Percentiles rank a stretch among this genome's conserved stretches.
Evolutionary conservation across 2,113 vertebrate species (phyloP).

Genomic region (Willisornis vidua): DNA sequence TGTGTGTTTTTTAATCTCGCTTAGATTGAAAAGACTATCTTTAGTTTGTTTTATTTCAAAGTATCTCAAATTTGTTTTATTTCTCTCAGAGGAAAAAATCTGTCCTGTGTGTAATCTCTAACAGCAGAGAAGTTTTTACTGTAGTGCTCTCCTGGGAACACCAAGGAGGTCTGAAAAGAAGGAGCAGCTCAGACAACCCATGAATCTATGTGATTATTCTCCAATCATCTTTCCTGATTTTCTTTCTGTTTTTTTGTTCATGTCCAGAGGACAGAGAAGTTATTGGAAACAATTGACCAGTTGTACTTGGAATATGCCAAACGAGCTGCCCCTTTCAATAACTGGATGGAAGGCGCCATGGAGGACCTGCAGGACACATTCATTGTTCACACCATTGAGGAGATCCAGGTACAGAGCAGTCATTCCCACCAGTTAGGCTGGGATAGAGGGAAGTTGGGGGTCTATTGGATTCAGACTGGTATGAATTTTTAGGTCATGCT

Average conservation of each 20-base stretch:
- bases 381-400: slow-evolving; percentile 97
- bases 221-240: neutral
- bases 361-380: slow-evolving; percentile 98
- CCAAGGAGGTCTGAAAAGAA: neutral
- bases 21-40: neutral
- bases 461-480: neutral
- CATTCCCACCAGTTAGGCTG: neutral
- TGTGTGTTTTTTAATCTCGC: neutral
- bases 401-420: slow-evolving; percentile 87
- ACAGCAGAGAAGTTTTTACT: neutral
- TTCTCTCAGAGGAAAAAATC: neutral
- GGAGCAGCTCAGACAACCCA: neutral
- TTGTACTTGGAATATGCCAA: slow-evolving; percentile 97
- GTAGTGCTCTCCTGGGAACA: neutral
- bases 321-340: slow-evolving; percentile 97
- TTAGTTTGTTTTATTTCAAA: neutral
- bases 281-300: slow-evolving; percentile 97
- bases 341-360: slow-evolving; percentile 99
- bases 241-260: neutral
- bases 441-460: neutral
- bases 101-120: neutral
- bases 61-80: neutral
- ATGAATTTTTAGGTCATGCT: neutral
- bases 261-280: slow-evolving; percentile 91
- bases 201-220: neutral